Evolutionary conservation across 2,113 vertebrate genomes (phyloP).

Genomic region (Echinops telfairi): DNA sequence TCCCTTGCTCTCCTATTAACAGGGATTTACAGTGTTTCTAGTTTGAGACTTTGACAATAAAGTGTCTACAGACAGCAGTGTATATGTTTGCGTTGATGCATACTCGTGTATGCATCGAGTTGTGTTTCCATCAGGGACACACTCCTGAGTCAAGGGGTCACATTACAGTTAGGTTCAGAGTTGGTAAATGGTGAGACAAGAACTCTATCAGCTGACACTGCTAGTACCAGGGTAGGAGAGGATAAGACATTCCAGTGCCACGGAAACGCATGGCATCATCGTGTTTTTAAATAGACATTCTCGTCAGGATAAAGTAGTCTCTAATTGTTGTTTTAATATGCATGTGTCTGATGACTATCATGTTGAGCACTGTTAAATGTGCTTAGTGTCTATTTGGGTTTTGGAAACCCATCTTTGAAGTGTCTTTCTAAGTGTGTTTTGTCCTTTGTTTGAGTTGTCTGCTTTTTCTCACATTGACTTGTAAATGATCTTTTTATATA

Average conservation of each 20-base stretch:
- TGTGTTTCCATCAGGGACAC: constrained; percentile 3
- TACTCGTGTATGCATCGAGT: neutral
- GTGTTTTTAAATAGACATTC: neutral
- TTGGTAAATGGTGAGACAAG: neutral
- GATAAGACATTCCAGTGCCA: neutral
- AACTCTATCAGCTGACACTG: neutral
- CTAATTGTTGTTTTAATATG: constrained; percentile 38
- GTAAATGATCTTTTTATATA: constrained; percentile 11
- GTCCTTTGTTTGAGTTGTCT: neutral
- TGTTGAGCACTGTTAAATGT: neutral
- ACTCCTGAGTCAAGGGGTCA: neutral
- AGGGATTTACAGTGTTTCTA: neutral
- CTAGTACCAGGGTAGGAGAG: neutral
- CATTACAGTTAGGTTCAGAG: neutral
- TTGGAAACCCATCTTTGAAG: constrained; percentile 34
- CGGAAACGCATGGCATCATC: neutral
- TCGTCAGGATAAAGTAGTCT: neutral
- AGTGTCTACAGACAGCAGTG: neutral
- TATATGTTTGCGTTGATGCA: neutral
- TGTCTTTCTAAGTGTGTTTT: neutral
- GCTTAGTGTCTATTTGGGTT: neutral
- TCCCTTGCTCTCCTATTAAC: neutral
- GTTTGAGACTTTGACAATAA: constrained; percentile 6
- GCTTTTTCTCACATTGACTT: neutral
- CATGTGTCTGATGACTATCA: neutral